These are phyloP conservation scores for Hoplodrina ambigua DNA, from an alignment of 2,888 invertebrate species.

Conservation along the genomic window DNA sequence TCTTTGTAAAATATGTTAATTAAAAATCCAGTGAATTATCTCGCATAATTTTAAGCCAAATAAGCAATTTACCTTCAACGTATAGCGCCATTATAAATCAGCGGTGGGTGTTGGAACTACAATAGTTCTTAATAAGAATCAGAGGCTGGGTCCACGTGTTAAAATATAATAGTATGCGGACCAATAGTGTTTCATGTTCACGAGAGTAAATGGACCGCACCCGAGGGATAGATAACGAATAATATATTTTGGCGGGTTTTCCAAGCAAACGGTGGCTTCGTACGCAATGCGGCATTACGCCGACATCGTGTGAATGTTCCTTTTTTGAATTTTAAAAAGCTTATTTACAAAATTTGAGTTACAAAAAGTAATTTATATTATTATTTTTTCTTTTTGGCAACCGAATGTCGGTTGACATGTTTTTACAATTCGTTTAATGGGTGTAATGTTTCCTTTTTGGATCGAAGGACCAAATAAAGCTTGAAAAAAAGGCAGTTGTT, in stretches of 20 bases:
- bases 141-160: conserved; percentile 54
- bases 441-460: conserved; percentile 8
- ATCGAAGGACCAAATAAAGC: conserved; percentile 14
- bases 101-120: conserved; percentile 31
- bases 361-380: conserved; percentile 38
- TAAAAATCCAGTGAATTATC: conserved; percentile 14
- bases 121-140: conserved; percentile 51
- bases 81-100: conserved; percentile 42
- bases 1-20: conserved; percentile 26
- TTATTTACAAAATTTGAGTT: conserved; percentile 58
- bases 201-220: conserved; percentile 73
- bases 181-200: conserved; percentile 73
- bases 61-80: conserved; percentile 24
- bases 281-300: conserved; percentile 66
- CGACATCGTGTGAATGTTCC: conserved; percentile 58
- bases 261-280: conserved; percentile 70
- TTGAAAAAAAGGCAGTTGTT: conserved; percentile 17
- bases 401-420: conserved; percentile 22
- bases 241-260: conserved; percentile 85
- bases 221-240: conserved; percentile 83
- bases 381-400: conserved; percentile 26
- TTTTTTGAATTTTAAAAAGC: conserved; percentile 66
- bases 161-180: conserved; percentile 73
- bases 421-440: conserved; percentile 23
- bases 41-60: conserved; percentile 6